Base-by-base conservation (phyloP, 2,888 invertebrate species). In the Yponomeuta evonymella region DNA sequence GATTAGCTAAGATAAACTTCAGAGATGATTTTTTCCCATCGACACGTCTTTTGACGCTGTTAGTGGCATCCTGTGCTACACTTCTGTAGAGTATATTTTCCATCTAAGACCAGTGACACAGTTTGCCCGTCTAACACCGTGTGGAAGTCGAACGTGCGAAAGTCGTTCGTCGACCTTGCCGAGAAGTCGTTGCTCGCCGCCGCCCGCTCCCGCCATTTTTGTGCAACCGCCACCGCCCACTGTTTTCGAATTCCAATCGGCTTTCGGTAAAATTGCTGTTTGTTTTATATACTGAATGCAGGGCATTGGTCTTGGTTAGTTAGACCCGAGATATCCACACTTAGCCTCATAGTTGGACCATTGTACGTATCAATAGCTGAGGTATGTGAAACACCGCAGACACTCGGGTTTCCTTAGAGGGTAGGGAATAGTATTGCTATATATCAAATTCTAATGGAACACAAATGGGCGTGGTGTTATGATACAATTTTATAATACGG, bases 151-250 rank as follows among this genome's bases (percentile, higher is more conserved):
- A 85, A 81, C 87, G 85, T 90, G 90, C 91, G 91, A 91, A 91
- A 90, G 91, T 90, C 91, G 91, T 88, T 83, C 89, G 86, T 87
- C 91, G 90, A 90, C 91, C 91, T 90, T 90, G 90, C 88, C 80
- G 78, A 83, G 80, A 70, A 81, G 81, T 80, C 81, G 79, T 73
- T 73, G 73, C 72, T 62, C 15, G 33, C 15, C 15, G 33, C 15
- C 77, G 83, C 81, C 82, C 76, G 78, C 83, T 81, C 82, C 76
- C 74, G 74, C 84, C 82, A 86, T 88, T 67, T 69, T 69, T 69
- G 48, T 67, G 67, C 67, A 67, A 67, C 65, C 4, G 62, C 62
- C n/a, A 30, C 88, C 88, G 82, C 88, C 89, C 84, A 87, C 87
- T 82, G 82, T 23, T 65, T 33, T 58, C 51, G 51, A 58, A 58